These are phyloP conservation scores for Heliconius charithonia DNA, from an alignment of 2,888 invertebrate species.

Conservation along the genomic window DNA sequence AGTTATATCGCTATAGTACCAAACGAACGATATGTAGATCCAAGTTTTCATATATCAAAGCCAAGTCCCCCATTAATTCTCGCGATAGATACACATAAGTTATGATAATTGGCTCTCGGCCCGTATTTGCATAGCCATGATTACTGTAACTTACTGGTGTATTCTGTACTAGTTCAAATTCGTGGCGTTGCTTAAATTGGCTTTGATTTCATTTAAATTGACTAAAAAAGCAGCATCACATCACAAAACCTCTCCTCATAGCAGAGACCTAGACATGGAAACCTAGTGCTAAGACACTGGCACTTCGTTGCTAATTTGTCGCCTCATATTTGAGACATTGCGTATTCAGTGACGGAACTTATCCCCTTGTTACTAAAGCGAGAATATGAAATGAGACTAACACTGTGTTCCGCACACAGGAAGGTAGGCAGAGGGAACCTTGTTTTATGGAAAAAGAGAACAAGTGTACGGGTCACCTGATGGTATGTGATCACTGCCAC, in stretches of 20 bases:
- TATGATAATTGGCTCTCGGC: conserved; percentile 51
- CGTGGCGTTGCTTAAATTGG: not conserved
- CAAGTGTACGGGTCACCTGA: no score
- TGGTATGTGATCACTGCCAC: no score
- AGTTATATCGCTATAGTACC: not conserved
- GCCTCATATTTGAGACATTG: no score
- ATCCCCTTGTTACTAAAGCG: no score
- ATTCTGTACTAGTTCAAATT: conserved; percentile 3
- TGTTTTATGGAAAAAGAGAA: no score
- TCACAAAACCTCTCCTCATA: not conserved
- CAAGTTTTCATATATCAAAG: conserved; percentile 22
- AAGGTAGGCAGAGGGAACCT: no score
- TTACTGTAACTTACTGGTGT: conserved; percentile 45
- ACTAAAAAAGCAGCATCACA: not conserved
- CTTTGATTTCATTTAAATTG: not conserved
- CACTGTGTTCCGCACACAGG: no score
- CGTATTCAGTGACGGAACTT: no score
- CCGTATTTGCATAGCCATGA: conserved; percentile 51
- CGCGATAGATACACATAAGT: conserved; percentile 50
- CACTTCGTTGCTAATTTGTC: not conserved
- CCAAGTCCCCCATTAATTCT: conserved; percentile 43
- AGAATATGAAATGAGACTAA: no score
- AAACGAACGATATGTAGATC: not conserved
- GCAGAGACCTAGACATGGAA: not conserved
- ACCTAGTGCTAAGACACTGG: not conserved